Percentiles rank a stretch among this genome's conserved stretches.
phyloP scores from a whole-genome alignment of 2,888 invertebrate species.

The Fissipunctia ypsillon region DNA sequence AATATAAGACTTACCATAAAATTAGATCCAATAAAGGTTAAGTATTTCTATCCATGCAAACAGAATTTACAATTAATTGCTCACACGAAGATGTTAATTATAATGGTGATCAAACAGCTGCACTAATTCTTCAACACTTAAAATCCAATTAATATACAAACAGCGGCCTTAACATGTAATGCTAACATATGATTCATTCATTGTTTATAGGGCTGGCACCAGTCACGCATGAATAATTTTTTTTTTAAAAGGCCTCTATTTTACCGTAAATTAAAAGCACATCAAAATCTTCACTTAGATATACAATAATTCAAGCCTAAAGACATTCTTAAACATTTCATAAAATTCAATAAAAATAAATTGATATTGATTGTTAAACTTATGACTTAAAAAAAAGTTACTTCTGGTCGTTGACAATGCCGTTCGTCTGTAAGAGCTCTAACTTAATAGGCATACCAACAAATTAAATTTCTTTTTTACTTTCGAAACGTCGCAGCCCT shows the following conservation, averaged over 20 bases:
- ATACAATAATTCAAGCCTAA: no score
- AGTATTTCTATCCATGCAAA: conserved; percentile 1
- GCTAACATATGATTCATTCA: conserved; percentile 33
- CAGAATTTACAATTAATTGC: not conserved
- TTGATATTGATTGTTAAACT: no score
- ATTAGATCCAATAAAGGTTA: not conserved
- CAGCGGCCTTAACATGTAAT: conserved; percentile 30
- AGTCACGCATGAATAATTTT: not conserved
- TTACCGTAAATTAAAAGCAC: no score
- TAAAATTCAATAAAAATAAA: not conserved
- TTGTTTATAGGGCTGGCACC: conserved; percentile 43
- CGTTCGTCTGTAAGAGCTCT: no score
- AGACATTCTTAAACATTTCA: no score
- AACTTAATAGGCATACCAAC: no score
- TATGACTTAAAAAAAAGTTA: no score
- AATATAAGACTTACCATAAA: conserved; percentile 1
- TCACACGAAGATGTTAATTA: conserved; percentile 8
- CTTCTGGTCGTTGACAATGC: no score
- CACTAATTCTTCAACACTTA: conserved; percentile 25
- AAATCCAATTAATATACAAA: conserved; percentile 43
- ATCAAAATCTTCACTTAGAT: no score
- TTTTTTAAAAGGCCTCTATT: no score
- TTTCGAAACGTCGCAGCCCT: conserved; percentile 31
- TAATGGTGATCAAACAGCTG: conserved; percentile 8
- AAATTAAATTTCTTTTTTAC: no score